These are phyloP conservation scores for Todiramphus chloris DNA, from an alignment of 2,113 vertebrate genomes.

Conservation along the genomic window DNA sequence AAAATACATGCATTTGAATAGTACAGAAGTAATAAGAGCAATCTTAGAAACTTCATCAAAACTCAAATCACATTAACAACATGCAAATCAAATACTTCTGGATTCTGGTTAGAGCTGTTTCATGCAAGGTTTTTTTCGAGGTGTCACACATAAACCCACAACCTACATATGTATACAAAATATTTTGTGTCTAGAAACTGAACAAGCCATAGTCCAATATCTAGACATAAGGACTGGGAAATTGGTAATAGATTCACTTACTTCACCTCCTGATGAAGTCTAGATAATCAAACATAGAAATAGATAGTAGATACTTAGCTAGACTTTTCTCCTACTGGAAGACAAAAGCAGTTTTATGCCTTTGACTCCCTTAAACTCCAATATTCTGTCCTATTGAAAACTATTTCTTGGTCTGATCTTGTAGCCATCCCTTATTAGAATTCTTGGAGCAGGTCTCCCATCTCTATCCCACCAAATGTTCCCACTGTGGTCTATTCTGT, in stretches of 20 bases:
- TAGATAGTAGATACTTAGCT: neutral
- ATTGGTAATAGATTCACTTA: neutral
- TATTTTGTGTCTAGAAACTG: neutral
- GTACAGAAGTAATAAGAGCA: neutral
- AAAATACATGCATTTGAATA: neutral
- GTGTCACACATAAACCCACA: neutral
- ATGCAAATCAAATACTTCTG: neutral
- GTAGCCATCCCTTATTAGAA: neutral
- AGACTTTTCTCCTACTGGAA: neutral
- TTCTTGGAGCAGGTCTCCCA: neutral
- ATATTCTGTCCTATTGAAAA: neutral
- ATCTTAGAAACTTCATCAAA: neutral
- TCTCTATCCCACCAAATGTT: neutral
- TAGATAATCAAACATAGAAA: neutral
- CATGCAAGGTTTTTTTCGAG: neutral
- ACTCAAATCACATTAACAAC: neutral
- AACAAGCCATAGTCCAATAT: neutral
- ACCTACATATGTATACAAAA: neutral
- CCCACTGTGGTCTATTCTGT: neutral
- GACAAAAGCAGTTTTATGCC: neutral
- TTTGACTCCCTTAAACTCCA: neutral
- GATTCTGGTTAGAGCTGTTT: neutral
- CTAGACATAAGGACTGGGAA: neutral
- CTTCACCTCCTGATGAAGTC: neutral
- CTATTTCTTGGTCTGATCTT: neutral